phyloP scores from a whole-genome alignment of 2,113 vertebrate genomes.

The Scomber scombrus region DNA sequence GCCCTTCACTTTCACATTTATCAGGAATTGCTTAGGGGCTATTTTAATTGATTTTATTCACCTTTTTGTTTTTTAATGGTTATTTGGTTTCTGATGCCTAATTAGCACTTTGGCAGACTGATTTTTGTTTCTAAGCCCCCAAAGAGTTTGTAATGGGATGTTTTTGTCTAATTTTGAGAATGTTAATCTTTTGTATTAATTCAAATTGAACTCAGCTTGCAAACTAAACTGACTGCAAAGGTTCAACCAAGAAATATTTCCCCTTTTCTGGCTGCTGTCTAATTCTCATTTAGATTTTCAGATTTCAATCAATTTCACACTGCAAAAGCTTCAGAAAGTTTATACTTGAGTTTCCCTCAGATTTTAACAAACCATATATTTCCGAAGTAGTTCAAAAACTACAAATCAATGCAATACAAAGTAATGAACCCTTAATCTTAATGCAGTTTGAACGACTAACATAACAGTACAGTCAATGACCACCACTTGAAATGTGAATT shows the following conservation, averaged over 20 bases:
- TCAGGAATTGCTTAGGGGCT: neutral
- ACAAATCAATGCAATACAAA: neutral
- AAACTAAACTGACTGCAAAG: slow-evolving; percentile 17
- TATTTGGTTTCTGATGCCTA: slow-evolving; percentile 30
- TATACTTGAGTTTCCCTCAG: slow-evolving; percentile 15
- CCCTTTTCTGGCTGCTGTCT: slow-evolving; percentile 3
- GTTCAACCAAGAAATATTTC: slow-evolving; percentile 17
- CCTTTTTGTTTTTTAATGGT: slow-evolving; percentile 19
- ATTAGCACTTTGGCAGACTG: slow-evolving; percentile 49
- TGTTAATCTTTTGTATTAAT: slow-evolving; percentile 26
- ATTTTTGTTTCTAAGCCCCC: slow-evolving; percentile 19
- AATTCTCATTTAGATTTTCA: slow-evolving; percentile 14
- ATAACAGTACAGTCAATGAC: slow-evolving; percentile 18
- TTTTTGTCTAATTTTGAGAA: slow-evolving; percentile 13
- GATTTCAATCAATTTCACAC: slow-evolving; percentile 20
- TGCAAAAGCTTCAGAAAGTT: slow-evolving; percentile 21
- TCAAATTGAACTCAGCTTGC: slow-evolving; percentile 8
- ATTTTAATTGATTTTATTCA: slow-evolving; percentile 35
- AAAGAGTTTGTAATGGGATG: slow-evolving; percentile 12
- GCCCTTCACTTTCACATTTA: slow-evolving; percentile 6
- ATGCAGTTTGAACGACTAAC: slow-evolving; percentile 16
- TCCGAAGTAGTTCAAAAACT: neutral
- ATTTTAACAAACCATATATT: neutral
- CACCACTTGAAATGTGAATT: slow-evolving; percentile 47
- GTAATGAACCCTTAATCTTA: slow-evolving; percentile 22